Percentiles rank a stretch among this genome's conserved stretches.
phyloP scores from a whole-genome alignment of 2,113 vertebrate genomes.

The Stomatorhinus ivindoensis region DNA sequence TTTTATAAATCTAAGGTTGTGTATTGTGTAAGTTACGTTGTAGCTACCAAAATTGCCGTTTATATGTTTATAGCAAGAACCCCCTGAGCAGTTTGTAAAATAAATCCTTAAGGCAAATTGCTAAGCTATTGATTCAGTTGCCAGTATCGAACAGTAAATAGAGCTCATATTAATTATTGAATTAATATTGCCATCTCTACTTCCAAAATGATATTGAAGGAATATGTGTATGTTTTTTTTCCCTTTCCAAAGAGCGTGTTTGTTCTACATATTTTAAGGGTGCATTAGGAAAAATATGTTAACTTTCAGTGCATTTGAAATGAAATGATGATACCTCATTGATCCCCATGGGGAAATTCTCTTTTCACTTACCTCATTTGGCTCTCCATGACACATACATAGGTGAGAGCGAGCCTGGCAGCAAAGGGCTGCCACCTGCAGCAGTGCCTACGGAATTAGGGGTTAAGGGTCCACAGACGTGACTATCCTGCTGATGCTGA shows the following conservation, averaged over 20 bases:
- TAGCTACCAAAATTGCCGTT: background rate
- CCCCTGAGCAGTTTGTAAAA: background rate
- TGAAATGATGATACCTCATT: background rate
- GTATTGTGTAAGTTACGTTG: background rate
- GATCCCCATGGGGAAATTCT: background rate
- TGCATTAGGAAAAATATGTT: slow-evolving; percentile 32
- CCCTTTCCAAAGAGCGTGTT: slow-evolving; percentile 26
- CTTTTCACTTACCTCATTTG: background rate
- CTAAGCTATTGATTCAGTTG: background rate
- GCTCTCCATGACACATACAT: background rate
- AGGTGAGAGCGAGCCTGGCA: background rate
- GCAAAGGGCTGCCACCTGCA: background rate
- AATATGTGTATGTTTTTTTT: slow-evolving; percentile 43
- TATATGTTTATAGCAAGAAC: background rate
- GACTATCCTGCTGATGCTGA: background rate
- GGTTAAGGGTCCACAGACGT: background rate
- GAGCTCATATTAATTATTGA: background rate
- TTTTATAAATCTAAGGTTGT: background rate
- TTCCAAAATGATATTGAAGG: background rate
- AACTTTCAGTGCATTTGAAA: slow-evolving; percentile 47
- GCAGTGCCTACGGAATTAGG: background rate
- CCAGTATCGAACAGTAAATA: background rate
- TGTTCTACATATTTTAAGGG: slow-evolving; percentile 37
- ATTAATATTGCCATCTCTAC: background rate
- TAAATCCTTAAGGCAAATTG: background rate